Base-by-base conservation (phyloP, 2,888 invertebrate genomes). In the Drosophila mimica region DNA sequence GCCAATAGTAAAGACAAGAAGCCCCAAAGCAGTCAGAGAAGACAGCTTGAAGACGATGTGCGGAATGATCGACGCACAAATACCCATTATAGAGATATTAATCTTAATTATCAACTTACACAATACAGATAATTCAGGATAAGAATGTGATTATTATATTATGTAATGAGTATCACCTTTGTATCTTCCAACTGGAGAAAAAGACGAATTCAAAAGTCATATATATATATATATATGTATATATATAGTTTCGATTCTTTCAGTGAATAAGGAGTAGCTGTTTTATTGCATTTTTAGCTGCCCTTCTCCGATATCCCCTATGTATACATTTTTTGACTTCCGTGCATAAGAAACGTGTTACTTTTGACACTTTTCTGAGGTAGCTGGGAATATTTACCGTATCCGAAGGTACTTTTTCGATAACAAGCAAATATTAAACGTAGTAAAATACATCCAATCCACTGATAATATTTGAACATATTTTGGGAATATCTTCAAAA, bases 1-100 rank as follows among this genome's bases (percentile, higher is more conserved):
- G 56, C 51, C 60, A 57, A 62, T 46, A 56, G 40, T 31, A 9
- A 53, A 61, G 66, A 52, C 63, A 13, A 48, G 63, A 36, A 64
- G 63, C 63, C 36, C 17, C 43, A 28, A 30, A 49, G 11, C n/a
- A 31, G 38, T 49, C n/a, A n/a, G 30, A 38, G 38, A 52, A 49
- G 33, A 28, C 49, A 34, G 20, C 13, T n/a, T 17, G 34, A 4
- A 31, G 31, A 31, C 31, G n/a, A 31, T 51, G 31, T 49, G 15
- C 28, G 17, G 9, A 31, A 51, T 56, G 38, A 40, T 36, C 8
- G 56, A 56, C 56, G n/a, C n/a, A 13, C 8, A n/a, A n/a, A 30
- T 56, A 56, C 56, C 13, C 56, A 7, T 28, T 7, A n/a, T n/a
- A 7, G 15, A 51, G 3, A 49, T 28, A 2, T 28, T 46, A 20